Evolutionary conservation across 2,888 invertebrate species (phyloP), one percentile per base, ranked within the genome.

Genomic region (Drosophila neotestacea): DNA sequence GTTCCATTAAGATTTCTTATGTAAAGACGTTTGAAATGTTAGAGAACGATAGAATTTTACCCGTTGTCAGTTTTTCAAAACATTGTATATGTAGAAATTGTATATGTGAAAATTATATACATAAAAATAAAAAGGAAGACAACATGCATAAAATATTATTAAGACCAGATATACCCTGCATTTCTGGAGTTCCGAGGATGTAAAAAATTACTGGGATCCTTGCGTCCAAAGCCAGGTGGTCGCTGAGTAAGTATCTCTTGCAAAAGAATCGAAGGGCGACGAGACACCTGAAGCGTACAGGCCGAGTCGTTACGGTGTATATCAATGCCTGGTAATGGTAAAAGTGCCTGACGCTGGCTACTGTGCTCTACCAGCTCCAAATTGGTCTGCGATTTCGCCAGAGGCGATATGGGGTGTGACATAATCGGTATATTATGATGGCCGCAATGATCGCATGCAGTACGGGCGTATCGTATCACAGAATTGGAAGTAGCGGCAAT

Each of bases 171-270:
- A 78, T 88, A 92, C 92, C 91, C 91, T 70, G 88, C 71, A 69
- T 86, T 89, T 73, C 70, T 85, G 44, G 81, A 83, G 63, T 10
- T 77, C 34, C 67, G 72, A 6, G 72, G 68, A 41, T 80, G 75
- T 7, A 88, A 41, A 41, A 77, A 73, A 41, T 66, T 87, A 70
- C 66, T 90, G 75, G 74, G 66, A 47, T 89, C 88, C 58, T 74
- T 79, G 11, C 95, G 94, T n/a, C 95, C 95, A 72, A 95, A 94
- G 50, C 95, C 94, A 1, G 95, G 95, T 0, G 95, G 94, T 46
- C 95, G 93, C 86, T 95, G 78, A 4, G 91, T 91, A 38, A 93
- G 71, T 46, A 93, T 92, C 67, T 93, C 93, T 68, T 93, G 93
- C 27, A 93, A 72, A 10, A 93, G 76, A 38, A 92, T 81, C 0